Evolutionary conservation across 2,797 vertebrate species (phyloP), one percentile per base, ranked within the genome.

Genomic region (Labroides dimidiatus): DNA sequence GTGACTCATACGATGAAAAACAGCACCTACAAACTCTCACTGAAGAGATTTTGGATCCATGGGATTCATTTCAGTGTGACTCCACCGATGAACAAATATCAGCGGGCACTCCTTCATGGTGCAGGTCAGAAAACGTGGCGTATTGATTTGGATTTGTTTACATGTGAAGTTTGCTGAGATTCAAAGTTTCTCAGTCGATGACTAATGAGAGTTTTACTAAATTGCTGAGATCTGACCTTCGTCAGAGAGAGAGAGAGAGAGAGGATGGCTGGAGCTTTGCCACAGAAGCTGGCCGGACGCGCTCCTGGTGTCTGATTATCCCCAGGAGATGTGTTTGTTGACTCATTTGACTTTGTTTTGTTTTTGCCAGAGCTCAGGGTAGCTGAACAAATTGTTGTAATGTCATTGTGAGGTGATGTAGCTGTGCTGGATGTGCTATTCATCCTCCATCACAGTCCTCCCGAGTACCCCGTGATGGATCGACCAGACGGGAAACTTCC

Each of bases 341-440:
- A 84, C 81, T 87, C 73, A 59, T 84, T 86, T 89, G 84, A 87
- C 82, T 88, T 90, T 88, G 76, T 78, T 87, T 79, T 86, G 60
- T 62, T 83, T n/a, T 73, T 60, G 56, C 67, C 15, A 0, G 63
- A 41, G 64, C 73, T 73, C 49, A 8, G 61, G 70, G 54, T 43
- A 55, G 60, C 67, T n/a, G 61, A 81, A 77, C 73, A 80, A 81
- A 81, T 78, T 49, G 66, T 63, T 60, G 24, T 72, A 65, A 57
- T 76, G 75, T 78, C 80, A 82, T 64, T 74, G 68, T 27, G 61
- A 74, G 72, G 71, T 59, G 74, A 78, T 71, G 76, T 54, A 65
- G 65, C 21, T 8, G 41, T 12, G 61, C 48, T 45, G 24, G 61
- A 75, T 67, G 62, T 39, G 65, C 50, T 10, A 56, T 72, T 58